Conservation (phyloP, 64 coral and sea anemone genomes). For the Hydrozoanthus tunicans region DNA sequence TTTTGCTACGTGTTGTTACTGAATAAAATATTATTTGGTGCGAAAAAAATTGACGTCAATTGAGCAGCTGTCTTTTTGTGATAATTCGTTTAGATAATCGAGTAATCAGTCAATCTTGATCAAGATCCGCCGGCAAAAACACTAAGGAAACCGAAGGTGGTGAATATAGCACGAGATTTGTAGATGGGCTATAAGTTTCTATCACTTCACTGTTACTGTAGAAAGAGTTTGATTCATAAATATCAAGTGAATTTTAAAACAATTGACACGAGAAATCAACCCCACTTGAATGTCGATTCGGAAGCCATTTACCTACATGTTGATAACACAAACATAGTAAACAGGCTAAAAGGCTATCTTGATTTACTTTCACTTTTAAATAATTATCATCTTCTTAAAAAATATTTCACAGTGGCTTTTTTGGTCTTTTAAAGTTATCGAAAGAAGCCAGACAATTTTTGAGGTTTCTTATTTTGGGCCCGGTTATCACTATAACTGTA, state of each 20-base stretch:
- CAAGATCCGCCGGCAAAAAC: neutral
- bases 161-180: no score
- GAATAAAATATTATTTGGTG: neutral
- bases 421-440: neutral
- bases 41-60: constrained; percentile 17
- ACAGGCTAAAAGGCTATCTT: neutral
- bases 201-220: no score
- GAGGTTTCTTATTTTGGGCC: neutral
- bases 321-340: no score
- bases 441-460: neutral
- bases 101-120: constrained; percentile 21
- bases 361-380: neutral
- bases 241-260: no score
- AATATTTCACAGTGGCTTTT: neutral
- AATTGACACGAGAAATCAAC: no score
- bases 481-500: neutral
- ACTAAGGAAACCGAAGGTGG: neutral
- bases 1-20: neutral
- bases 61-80: constrained; percentile 15
- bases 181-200: no score
- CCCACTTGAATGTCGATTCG: no score
- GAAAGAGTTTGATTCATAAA: no score
- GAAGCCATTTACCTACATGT: no score
- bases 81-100: constrained; percentile 38
- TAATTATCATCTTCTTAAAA: neutral